These are phyloP conservation scores for Orchesellides sinensis DNA, from an alignment of 2,888 invertebrate genomes.

Conservation along the genomic window DNA sequence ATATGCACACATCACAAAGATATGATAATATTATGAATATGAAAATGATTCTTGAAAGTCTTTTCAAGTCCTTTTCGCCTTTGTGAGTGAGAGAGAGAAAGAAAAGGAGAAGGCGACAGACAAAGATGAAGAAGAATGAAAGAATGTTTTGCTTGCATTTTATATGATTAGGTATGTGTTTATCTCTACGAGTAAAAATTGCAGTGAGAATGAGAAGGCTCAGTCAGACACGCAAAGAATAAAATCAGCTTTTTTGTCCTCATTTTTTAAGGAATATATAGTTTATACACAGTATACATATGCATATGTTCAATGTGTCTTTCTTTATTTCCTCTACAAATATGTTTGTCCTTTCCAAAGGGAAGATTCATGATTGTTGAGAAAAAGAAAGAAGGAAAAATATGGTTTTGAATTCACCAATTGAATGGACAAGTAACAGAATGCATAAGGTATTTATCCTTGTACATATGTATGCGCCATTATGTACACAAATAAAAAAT, in stretches of 20 bases:
- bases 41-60: slow-evolving; percentile 28
- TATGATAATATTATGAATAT: slow-evolving; percentile 57
- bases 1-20: slow-evolving; percentile 9
- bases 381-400: slow-evolving; percentile 25
- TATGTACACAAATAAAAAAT: slow-evolving; percentile 36
- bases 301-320: background rate
- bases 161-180: slow-evolving; percentile 39
- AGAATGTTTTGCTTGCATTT: slow-evolving; percentile 48
- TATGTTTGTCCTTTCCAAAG: background rate
- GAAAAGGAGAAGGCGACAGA: slow-evolving; percentile 11
- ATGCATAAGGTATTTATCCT: slow-evolving; percentile 15
- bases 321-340: background rate
- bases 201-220: slow-evolving; percentile 36
- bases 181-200: slow-evolving; percentile 19
- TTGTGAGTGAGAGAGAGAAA: slow-evolving; percentile 12
- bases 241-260: slow-evolving; percentile 36
- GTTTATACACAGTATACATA: slow-evolving; percentile 11
- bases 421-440: slow-evolving; percentile 39
- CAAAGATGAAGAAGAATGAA: slow-evolving; percentile 39
- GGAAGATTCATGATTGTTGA: background rate
- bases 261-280: too few species aligned
- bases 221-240: slow-evolving; percentile 17
- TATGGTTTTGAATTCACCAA: slow-evolving; percentile 24
- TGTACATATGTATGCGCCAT: background rate
- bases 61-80: slow-evolving; percentile 8